phyloP scores from a whole-genome alignment of 2,888 invertebrate genomes.

The Chrysina gloriosa region DNA sequence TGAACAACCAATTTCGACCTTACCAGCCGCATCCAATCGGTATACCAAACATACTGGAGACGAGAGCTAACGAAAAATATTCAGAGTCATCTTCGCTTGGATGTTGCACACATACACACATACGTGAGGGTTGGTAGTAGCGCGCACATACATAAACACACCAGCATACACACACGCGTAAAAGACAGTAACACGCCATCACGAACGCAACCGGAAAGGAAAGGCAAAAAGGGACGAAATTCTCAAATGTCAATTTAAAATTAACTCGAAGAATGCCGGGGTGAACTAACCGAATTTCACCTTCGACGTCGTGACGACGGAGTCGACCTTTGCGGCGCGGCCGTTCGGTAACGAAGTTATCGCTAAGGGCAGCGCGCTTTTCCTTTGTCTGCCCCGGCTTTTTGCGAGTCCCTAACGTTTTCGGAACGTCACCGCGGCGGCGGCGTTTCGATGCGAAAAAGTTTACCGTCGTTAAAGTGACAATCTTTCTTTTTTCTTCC shows the following conservation, averaged over 20 bases:
- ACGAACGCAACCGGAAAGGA: neutral
- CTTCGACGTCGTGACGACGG: conserved; percentile 41
- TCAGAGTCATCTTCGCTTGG: too few species aligned
- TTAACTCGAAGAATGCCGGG: conserved; percentile 37
- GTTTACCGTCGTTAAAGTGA: too few species aligned
- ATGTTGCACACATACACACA: too few species aligned
- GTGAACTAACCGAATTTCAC: conserved; percentile 46
- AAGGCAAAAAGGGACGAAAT: conserved; percentile 21
- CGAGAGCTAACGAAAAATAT: too few species aligned
- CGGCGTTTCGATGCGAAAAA: neutral
- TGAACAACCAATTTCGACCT: too few species aligned
- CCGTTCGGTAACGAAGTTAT: conserved; percentile 47
- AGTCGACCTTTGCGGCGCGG: conserved; percentile 43
- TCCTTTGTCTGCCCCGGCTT: conserved; percentile 4
- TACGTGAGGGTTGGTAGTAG: neutral
- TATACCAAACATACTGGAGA: too few species aligned
- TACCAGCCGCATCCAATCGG: too few species aligned
- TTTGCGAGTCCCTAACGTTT: neutral
- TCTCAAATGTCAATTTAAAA: conserved; percentile 40
- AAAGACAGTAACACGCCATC: too few species aligned
- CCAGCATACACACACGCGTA: neutral
- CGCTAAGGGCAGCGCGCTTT: conserved; percentile 38
- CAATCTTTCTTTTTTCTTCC: too few species aligned
- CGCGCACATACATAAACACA: neutral
- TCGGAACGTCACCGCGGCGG: neutral